phyloP scores from a whole-genome alignment of 2,888 invertebrate species.

The Pecten maximus region DNA sequence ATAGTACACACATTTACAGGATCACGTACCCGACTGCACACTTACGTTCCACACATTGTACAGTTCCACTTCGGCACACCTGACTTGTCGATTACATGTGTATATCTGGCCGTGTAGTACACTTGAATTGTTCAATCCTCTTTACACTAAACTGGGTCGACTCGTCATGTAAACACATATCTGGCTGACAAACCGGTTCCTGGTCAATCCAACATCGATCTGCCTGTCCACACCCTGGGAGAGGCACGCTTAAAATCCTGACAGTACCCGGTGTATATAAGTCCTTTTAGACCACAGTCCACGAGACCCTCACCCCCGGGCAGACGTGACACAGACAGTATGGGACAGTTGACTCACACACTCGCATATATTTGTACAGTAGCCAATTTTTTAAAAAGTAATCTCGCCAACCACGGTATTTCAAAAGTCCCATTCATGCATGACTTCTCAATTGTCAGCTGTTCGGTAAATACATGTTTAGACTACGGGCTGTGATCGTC shows the following conservation, averaged over 20 bases:
- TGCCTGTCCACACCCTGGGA: background rate
- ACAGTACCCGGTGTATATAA: background rate
- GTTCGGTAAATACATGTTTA: background rate
- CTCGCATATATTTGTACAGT: background rate
- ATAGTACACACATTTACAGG: background rate
- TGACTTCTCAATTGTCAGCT: background rate
- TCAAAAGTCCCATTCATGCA: background rate
- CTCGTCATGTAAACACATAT: background rate
- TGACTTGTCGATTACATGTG: background rate
- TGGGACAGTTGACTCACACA: background rate
- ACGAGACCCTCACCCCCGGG: background rate
- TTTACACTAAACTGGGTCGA: background rate
- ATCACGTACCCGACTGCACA: background rate
- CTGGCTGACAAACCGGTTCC: slow-evolving; percentile 26
- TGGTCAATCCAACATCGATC: background rate
- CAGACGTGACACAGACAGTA: background rate
- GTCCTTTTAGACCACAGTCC: background rate
- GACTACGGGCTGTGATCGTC: no score
- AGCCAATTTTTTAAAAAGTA: background rate
- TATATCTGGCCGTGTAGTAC: background rate
- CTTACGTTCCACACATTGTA: slow-evolving; percentile 9
- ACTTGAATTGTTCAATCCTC: slow-evolving; percentile 25
- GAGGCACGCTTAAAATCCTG: background rate
- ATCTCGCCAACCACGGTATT: background rate
- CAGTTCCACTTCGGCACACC: background rate